Evolutionary conservation across 2,888 invertebrate genomes (phyloP), one percentile per base, ranked within the genome.

Genomic region (Phlogophora meticulosa): DNA sequence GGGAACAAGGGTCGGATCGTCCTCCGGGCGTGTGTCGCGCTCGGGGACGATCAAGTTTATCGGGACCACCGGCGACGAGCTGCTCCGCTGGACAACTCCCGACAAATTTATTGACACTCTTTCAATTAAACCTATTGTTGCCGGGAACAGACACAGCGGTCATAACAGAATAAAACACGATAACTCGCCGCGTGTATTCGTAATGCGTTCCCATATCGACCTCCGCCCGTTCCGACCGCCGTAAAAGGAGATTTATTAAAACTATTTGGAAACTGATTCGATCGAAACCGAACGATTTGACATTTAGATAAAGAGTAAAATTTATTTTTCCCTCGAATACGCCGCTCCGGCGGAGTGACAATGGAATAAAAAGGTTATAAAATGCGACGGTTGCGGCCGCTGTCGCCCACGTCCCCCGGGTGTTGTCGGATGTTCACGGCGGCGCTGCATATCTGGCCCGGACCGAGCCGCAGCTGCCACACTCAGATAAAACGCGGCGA

Each of bases 231-330:
- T 88, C 87, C 85, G 85, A 86, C 81, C 90, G 90, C 93, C 89
- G 94, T 95, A 94, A 95, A 95, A 95, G 94, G 94, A 95, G 95
- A 95, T 95, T 95, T 95, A 95, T 95, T 95, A 93, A 95, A 95
- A 95, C 95, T 95, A 95, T 95, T 95, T 94, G 93, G 93, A 92
- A 93, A 95, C 95, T 92, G 95, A 95, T 95, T 94, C 95, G 95
- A 95, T 95, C 95, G 95, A 90, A 93, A 92, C 91, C 91, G 93
- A 92, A 94, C 94, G 95, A 95, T 95, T 95, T 95, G 95, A 95
- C 95, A 94, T 95, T 95, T 93, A 95, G 95, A 95, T 95, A 95
- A 95, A 94, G 91, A 92, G 89, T 93, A 89, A 94, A 94, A 95
- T 95, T 95, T 95, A 95, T 95, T 93, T 94, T 94, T 92, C 90